Conservation (phyloP, 2,797 vertebrate genomes). For the Catamblyrhynchus diadema region DNA sequence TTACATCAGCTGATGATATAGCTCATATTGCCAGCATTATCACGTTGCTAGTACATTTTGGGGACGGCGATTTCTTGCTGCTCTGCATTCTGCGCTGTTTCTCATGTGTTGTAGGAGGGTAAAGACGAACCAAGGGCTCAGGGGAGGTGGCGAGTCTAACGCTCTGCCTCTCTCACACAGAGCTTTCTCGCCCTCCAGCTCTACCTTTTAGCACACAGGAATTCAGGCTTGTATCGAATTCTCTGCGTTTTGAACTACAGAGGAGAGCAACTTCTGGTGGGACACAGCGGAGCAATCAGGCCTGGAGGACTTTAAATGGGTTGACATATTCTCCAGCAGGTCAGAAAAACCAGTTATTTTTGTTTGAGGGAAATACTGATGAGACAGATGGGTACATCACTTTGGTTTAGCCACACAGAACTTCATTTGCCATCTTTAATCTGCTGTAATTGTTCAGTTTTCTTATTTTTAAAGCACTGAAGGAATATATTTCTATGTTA, state of each 20-base stretch:
- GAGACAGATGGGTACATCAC: constrained; percentile 52
- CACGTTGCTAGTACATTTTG: constrained; percentile 65
- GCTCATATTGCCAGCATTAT: constrained; percentile 67
- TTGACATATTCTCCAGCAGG: constrained; percentile 43
- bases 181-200: constrained; percentile 49
- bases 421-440: constrained; percentile 48
- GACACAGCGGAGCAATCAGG: not conserved
- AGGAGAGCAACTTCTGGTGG: constrained; percentile 19
- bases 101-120: constrained; percentile 57
- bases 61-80: constrained; percentile 47
- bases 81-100: constrained; percentile 63
- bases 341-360: constrained; percentile 37
- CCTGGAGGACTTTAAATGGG: constrained; percentile 33
- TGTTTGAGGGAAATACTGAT: constrained; percentile 45
- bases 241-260: constrained; percentile 12
- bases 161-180: constrained; percentile 31
- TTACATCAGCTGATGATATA: constrained; percentile 68
- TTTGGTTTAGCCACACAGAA: constrained; percentile 20
- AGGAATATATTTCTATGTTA: not conserved
- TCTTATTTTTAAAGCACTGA: not conserved
- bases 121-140: constrained; percentile 45
- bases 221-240: constrained; percentile 9
- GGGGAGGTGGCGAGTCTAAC: constrained; percentile 49
- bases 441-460: not conserved
- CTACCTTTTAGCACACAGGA: constrained; percentile 39